Conservation (phyloP, 2,888 invertebrate species). For the Nasonovia ribisnigri region DNA sequence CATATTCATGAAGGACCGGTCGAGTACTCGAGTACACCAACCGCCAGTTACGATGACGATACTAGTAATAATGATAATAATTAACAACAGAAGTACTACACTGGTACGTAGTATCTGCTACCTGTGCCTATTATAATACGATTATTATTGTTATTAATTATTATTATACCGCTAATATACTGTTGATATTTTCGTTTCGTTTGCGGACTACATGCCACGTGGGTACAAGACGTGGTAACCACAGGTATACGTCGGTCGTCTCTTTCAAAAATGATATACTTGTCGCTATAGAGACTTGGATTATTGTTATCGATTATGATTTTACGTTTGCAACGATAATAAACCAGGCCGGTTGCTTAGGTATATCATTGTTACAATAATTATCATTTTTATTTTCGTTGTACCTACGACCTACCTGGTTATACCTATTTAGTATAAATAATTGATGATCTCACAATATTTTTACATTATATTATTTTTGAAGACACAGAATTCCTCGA, state of each 20-base stretch:
- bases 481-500: not conserved
- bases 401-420: no score
- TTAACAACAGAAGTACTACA: not conserved
- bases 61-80: not conserved
- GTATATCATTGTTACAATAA: not conserved
- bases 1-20: not conserved
- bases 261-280: not conserved
- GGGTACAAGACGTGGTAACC: not conserved
- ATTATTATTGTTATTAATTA: not conserved
- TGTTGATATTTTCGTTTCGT: not conserved
- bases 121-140: not conserved
- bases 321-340: not conserved
- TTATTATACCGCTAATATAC: not conserved
- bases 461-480: not conserved
- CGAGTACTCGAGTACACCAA: not conserved
- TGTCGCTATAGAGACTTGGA: not conserved
- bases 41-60: not conserved
- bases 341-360: not conserved
- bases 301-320: not conserved
- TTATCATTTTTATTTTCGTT: constrained; percentile 4
- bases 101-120: not conserved
- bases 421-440: not conserved
- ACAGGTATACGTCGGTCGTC: not conserved
- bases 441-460: not conserved
- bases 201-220: not conserved